Base-by-base conservation (phyloP, 1,140 invertebrate species). In the Drosophila teissieri region DNA sequence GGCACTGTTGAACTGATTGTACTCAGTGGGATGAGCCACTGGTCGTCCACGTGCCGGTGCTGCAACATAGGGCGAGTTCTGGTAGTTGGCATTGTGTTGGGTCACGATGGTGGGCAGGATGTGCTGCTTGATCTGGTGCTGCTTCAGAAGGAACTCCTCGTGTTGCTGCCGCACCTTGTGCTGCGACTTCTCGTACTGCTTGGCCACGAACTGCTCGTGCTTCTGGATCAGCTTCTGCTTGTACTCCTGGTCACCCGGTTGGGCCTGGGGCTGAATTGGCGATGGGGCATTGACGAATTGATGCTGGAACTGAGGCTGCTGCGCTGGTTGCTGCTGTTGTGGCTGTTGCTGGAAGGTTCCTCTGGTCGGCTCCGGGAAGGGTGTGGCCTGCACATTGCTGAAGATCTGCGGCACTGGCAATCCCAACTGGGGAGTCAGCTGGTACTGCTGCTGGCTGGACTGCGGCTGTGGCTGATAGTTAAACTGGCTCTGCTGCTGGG, bases 141-240 rank as follows among this genome's bases (percentile, higher is more conserved):
- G 95, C 76, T 94, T 94, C 63, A 92, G 93, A 0, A 95, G 51
- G 74, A 95, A 95, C 44, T 95, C 94, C 73, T 94, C 93, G 76
- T 95, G 95, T 53, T 95, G 92, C 76, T 94, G 93, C 65, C 95
- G 93, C 2, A 95, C 95, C 90, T 95, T 95, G 73, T 95, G 94
- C 78, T 95, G 93, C 52, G 95, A 94, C 80, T 95, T 95, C 80
- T 95, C 94, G 72, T 95, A 95, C 80, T 95, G 94, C 86, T 94
- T 95, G 74, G 95, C 94, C 15, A 95, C 94, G 74, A 95, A 95
- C 67, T 95, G 94, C 80, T 95, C 95, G 69, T 95, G 95, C 84
- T 95, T 95, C 75, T 95, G 94, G 68, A 95, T 95, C 10, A 95
- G 93, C 58, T 94, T 93, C 76, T 95, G 94, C 55, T 95, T 92